Conservation (phyloP, 35 echinoderm and acorn worm species). For the Lytechinus variegatus region DNA sequence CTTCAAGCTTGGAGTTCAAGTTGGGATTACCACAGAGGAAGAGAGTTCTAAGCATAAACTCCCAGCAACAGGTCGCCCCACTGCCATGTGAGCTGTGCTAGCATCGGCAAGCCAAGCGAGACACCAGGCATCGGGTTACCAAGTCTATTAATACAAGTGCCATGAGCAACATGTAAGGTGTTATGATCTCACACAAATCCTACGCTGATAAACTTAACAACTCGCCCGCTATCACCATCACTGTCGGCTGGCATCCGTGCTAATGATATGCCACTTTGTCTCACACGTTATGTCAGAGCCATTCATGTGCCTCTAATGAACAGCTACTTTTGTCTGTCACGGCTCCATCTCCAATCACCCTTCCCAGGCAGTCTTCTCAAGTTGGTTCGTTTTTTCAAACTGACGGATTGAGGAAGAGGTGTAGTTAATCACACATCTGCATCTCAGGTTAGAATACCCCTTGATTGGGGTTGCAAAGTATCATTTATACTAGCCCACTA, state of each 20-base stretch:
- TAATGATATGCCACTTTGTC: not conserved
- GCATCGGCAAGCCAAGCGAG: not conserved
- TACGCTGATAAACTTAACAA: conserved; percentile 5
- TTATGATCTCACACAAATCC: conserved; percentile 3
- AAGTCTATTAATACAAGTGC: conserved; percentile 12
- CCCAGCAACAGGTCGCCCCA: not conserved
- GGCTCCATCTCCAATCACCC: not conserved
- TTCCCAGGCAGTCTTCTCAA: not conserved
- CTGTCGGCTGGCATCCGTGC: not conserved
- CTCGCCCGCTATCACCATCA: not conserved
- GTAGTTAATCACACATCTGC: conserved; percentile 38
- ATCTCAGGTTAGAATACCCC: not conserved
- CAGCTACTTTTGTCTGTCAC: conserved; percentile 10
- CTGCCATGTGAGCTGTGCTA: not conserved
- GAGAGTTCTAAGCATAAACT: not conserved
- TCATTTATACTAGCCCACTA: not conserved
- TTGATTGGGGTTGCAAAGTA: conserved; percentile 4
- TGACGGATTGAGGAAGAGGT: not conserved
- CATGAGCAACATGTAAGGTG: not conserved
- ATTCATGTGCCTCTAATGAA: not conserved
- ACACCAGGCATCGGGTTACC: not conserved
- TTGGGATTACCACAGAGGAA: not conserved
- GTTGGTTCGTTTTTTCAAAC: not conserved
- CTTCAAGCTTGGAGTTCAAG: not conserved
- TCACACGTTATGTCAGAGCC: not conserved